A percentile compares a stretch with the other conserved stretches of the same genome.
Conservation (phyloP, 2,797 vertebrate species). For the Cuculus canorus region DNA sequence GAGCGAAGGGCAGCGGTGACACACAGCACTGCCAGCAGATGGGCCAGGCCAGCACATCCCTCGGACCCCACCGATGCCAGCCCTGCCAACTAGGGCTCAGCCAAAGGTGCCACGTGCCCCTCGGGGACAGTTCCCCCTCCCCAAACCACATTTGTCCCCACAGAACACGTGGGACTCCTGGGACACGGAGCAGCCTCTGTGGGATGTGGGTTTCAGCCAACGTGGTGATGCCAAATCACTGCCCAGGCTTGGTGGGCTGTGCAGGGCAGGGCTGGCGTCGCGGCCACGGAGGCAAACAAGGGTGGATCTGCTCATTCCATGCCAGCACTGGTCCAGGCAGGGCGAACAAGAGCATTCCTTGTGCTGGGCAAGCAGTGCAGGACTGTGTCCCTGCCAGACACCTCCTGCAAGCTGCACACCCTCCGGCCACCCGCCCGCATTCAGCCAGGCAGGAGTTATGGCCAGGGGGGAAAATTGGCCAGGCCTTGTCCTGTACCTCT, state of each 20-base stretch:
- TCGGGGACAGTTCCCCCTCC: not conserved
- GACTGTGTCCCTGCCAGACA: not conserved
- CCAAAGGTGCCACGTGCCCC: not conserved
- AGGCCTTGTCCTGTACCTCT: not conserved
- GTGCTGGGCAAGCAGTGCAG: not conserved
- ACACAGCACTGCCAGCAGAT: not conserved
- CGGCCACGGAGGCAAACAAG: not conserved
- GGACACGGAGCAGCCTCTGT: not conserved
- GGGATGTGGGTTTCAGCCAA: not conserved
- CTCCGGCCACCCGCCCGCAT: fast-evolving
- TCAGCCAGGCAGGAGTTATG: not conserved
- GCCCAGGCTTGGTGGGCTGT: not conserved
- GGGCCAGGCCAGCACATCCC: not conserved
- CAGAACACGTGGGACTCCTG: not conserved
- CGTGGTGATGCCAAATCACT: fast-evolving
- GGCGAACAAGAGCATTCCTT: slow-evolving; percentile 23
- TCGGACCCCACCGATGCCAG: too few relatives aligned
- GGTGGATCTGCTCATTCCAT: not conserved
- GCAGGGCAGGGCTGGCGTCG: fast-evolving
- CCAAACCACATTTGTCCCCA: fast-evolving
- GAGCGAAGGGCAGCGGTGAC: not conserved
- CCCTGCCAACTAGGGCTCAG: not conserved
- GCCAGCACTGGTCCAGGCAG: not conserved
- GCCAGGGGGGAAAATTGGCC: fast-evolving
- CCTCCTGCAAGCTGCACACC: not conserved